phyloP scores from a whole-genome alignment of 2,797 vertebrate genomes.

The Bovichtus variegatus region DNA sequence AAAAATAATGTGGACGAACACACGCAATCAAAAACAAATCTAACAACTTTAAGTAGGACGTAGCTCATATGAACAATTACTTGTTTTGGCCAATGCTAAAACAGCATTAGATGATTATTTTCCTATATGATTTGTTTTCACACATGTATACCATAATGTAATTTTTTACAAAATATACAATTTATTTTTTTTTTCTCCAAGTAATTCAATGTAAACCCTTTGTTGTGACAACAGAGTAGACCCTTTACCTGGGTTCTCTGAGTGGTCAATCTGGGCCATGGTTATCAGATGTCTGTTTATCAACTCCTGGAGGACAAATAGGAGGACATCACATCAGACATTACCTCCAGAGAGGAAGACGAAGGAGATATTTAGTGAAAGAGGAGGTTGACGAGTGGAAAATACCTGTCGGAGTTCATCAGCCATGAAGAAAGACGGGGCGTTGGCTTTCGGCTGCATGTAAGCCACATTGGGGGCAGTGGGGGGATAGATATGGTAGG shows the following conservation, averaged over 20 bases:
- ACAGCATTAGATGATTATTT: neutral
- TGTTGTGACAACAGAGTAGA: slow-evolving; percentile 15
- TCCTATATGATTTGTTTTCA: neutral
- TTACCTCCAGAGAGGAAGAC: neutral
- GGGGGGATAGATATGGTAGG: slow-evolving; percentile 98
- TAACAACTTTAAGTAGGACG: neutral
- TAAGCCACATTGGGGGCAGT: slow-evolving; percentile 98
- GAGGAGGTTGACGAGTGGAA: neutral
- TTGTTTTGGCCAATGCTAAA: neutral
- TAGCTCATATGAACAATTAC: neutral
- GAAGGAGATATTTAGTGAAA: neutral
- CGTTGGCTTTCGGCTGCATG: slow-evolving; percentile 99
- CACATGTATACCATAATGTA: neutral
- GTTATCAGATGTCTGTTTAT: slow-evolving; percentile 99
- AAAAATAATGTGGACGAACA: neutral
- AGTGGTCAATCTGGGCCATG: slow-evolving; percentile 99
- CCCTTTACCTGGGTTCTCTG: slow-evolving; percentile 94
- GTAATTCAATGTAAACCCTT: too few species aligned
- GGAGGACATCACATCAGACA: slow-evolving; percentile 26
- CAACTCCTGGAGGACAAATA: slow-evolving; percentile 88
- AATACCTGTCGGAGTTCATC: slow-evolving; percentile 98
- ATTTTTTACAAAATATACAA: neutral
- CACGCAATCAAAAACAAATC: neutral
- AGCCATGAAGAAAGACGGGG: slow-evolving; percentile 99
- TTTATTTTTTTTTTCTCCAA: too few species aligned